These are phyloP conservation scores for Cheilinus undulatus DNA, from an alignment of 2,113 vertebrate species.

Conservation along the genomic window DNA sequence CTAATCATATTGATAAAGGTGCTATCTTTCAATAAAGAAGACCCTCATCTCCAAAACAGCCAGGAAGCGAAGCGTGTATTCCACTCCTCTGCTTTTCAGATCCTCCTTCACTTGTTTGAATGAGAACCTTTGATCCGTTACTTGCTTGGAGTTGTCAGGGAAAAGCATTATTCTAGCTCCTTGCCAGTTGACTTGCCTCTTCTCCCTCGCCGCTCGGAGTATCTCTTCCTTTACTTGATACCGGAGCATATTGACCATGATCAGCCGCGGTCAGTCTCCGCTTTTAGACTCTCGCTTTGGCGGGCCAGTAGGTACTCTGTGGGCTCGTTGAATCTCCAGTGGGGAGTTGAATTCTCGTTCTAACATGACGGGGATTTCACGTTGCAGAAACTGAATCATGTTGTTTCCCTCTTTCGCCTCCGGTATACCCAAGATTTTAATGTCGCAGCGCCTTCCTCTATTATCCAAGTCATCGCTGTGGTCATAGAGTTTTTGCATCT, in stretches of 20 bases:
- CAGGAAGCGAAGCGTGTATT: not conserved
- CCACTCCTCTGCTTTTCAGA: not conserved
- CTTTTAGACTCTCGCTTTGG: not conserved
- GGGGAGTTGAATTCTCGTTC: not conserved
- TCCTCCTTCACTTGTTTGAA: not conserved
- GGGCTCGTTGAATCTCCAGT: not conserved
- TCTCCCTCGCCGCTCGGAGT: not conserved
- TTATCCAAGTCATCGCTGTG: too few relatives aligned
- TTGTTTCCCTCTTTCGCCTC: not conserved
- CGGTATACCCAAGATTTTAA: not conserved
- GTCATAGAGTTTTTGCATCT: too few relatives aligned
- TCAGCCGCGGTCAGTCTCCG: not conserved
- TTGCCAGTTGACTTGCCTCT: not conserved
- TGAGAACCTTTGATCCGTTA: not conserved
- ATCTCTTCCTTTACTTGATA: constrained; percentile 6
- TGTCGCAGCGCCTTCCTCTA: not conserved
- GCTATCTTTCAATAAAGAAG: too few relatives aligned
- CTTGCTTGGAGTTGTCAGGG: not conserved
- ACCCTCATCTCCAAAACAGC: not conserved
- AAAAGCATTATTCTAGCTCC: not conserved
- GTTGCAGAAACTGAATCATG: not conserved
- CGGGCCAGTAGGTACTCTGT: not conserved
- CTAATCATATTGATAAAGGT: too few relatives aligned
- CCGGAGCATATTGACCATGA: not conserved
- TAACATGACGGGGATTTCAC: not conserved